These are phyloP conservation scores for rabbit (Oryctolagus cuniculus) DNA, from an alignment of 2,113 vertebrate genomes.

Conservation along the genomic window mOryCun1.1 NC_091433.1:108758501-108759000, in stretches of 20 bases:
- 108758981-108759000: background rate
- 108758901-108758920: background rate
- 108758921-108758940: background rate
- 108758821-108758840: background rate
- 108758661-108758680: background rate
- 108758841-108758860: background rate
- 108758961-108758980: background rate
- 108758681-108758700: background rate
- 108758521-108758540: conserved; percentile 5
- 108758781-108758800: background rate
- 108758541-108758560: background rate
- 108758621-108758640: background rate
- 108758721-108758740: background rate
- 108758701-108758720: background rate
- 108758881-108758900: background rate
- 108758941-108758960: conserved; percentile 23
- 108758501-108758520: conserved; percentile 2
- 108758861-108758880: background rate
- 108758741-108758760: background rate
- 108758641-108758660: conserved; percentile 29
- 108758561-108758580: conserved; percentile 21
- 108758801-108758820: background rate
- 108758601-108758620: conserved; percentile 26
- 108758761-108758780: background rate
- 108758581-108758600: background rate